phyloP scores from a whole-genome alignment of 2,113 vertebrate species.

The Synodontis membranacea region DNA sequence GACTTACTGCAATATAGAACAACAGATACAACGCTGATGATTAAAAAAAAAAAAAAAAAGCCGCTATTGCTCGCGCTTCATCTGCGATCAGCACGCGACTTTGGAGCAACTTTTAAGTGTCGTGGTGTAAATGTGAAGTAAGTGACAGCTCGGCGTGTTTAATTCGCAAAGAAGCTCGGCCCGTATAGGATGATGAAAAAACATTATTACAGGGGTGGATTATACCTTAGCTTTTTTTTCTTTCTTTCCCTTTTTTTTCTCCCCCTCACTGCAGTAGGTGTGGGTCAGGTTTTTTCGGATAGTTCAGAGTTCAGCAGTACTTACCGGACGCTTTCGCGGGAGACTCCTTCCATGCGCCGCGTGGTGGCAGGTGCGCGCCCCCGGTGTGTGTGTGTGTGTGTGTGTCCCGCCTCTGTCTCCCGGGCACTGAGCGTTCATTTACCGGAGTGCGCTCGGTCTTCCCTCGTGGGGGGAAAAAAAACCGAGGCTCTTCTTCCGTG shows the following conservation, averaged over 20 bases:
- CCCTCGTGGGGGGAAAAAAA: conserved; percentile 26
- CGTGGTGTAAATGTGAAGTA: conserved; percentile 21
- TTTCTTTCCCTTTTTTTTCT: neutral
- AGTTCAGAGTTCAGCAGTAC: conserved; percentile 42
- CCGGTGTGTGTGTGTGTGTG: too few relatives aligned
- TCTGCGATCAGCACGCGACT: neutral
- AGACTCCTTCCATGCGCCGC: conserved; percentile 29
- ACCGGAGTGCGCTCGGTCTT: neutral
- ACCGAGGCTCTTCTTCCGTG: conserved; percentile 39
- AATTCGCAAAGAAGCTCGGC: neutral
- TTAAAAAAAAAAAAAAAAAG: neutral
- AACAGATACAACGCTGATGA: neutral
- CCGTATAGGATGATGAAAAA: neutral
- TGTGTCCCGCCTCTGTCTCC: neutral
- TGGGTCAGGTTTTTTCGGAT: neutral
- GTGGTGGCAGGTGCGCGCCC: conserved; percentile 4
- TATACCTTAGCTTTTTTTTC: neutral
- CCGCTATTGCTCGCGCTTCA: neutral
- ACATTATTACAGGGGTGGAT: too few relatives aligned
- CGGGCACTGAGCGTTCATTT: neutral
- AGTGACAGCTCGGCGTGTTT: conserved; percentile 4
- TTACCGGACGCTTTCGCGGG: conserved; percentile 34
- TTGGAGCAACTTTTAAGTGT: conserved; percentile 38
- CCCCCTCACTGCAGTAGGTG: neutral
- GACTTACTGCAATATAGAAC: conserved; percentile 20